Evolutionary conservation across 2,888 invertebrate genomes (phyloP), one percentile per base, ranked within the genome.

Genomic region (Notocelia uddmanniana): DNA sequence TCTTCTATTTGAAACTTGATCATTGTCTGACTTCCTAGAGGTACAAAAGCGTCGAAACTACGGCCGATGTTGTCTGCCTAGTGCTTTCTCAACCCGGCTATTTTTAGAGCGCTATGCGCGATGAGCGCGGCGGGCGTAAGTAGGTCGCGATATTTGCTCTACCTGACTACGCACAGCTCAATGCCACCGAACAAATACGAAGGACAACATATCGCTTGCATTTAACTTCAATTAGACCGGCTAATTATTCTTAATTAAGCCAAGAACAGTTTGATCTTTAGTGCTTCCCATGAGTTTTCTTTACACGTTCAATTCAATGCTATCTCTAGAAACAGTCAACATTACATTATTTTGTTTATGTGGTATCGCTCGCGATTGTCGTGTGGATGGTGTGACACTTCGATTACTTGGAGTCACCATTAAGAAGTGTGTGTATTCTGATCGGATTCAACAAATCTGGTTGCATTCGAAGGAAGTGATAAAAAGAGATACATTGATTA

Each of bases 71-170:
- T 48, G 72, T 71, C 71, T 73, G 73, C 75, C 76, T 75, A 73
- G 74, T 83, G 83, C 86, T 89, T 89, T 89, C 89, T 86, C 86
- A 88, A 86, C 84, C 86, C 85, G 81, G 83, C 78, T 90, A 90
- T 89, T 86, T 89, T 85, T 88, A 90, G 89, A 83, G 76, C 78
- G 83, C 83, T 85, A 85, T 86, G 89, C 83, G 74, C 76, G 85
- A 86, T 86, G 84, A 78, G 87, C 83, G 83, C 80, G 83, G 81
- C 82, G 84, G 76, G 79, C 81, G 82, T 76, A 91, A 91, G 86
- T 92, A 89, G 92, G 92, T 92, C 91, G 89, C 85, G 85, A 86
- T 85, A 87, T 88, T 86, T 86, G 85, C 84, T 81, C 79, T 82
- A 82, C 80, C 82, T 81, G 77, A 74, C 75, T 80, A 76, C 78